These are phyloP conservation scores for Trilocha varians DNA, from an alignment of 2,888 invertebrate genomes.

Conservation along the genomic window DNA sequence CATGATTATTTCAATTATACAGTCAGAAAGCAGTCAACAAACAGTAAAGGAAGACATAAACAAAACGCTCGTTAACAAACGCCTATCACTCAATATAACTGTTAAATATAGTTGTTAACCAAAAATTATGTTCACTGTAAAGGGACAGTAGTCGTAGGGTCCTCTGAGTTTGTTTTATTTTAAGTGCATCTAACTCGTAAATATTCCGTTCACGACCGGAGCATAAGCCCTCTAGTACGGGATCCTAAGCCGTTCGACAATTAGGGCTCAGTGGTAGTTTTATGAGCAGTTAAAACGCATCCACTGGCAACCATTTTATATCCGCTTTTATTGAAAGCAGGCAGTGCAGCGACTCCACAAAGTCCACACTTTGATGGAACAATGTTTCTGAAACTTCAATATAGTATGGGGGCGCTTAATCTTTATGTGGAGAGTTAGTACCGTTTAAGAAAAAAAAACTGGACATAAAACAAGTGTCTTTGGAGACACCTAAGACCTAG, in stretches of 20 bases:
- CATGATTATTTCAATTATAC: slow-evolving; percentile 3
- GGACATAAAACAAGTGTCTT: too few relatives aligned
- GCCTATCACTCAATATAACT: slow-evolving; percentile 15
- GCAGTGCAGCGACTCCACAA: slow-evolving; percentile 6
- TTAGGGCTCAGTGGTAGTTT: slow-evolving; percentile 55
- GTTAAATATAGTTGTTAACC: slow-evolving; percentile 18
- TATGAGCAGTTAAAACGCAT: slow-evolving; percentile 52
- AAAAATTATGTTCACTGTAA: slow-evolving; percentile 13
- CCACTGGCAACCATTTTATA: slow-evolving; percentile 45
- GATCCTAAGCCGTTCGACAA: slow-evolving; percentile 35
- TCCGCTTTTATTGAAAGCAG: slow-evolving; percentile 39
- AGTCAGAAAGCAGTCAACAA: slow-evolving; percentile 9
- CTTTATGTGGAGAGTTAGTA: neutral
- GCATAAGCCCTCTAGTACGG: slow-evolving; percentile 30
- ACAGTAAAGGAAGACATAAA: slow-evolving; percentile 14
- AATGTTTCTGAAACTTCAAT: slow-evolving; percentile 11
- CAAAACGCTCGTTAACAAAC: slow-evolving; percentile 13
- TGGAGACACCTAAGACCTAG: too few relatives aligned
- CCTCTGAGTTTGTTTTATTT: slow-evolving; percentile 33
- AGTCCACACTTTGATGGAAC: slow-evolving; percentile 19
- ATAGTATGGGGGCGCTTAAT: neutral
- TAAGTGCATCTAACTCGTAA: slow-evolving; percentile 44
- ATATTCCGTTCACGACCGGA: slow-evolving; percentile 31
- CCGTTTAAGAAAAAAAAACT: too few relatives aligned
- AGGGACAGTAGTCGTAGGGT: slow-evolving; percentile 15